phyloP scores from a whole-genome alignment of 1,140 invertebrate species.

The Cydia fagiglandana region DNA sequence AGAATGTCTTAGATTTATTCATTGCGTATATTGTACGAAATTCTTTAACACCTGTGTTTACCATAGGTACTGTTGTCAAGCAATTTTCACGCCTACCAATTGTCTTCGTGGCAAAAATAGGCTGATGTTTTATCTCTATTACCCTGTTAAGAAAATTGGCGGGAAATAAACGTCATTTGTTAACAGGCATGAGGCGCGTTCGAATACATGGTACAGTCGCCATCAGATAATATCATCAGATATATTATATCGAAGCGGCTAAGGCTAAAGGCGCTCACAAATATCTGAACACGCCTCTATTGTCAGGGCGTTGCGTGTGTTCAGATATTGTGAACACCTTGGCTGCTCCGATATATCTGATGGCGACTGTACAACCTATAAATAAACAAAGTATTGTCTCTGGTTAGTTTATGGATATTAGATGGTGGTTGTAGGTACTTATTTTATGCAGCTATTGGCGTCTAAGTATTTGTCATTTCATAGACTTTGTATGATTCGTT shows the following conservation, averaged over 20 bases:
- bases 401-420: slow-evolving; percentile 8
- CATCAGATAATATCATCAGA: no score
- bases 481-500: not conserved
- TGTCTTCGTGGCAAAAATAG: not conserved
- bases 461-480: not conserved
- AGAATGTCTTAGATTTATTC: not conserved
- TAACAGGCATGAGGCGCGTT: not conserved
- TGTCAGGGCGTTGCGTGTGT: no score
- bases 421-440: not conserved
- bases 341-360: no score
- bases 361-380: no score
- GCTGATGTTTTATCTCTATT: not conserved
- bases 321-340: no score
- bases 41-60: not conserved
- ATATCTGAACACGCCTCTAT: no score
- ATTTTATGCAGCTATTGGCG: not conserved
- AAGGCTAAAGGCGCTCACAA: no score
- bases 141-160: slow-evolving; percentile 8
- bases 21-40: not conserved
- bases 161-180: not conserved
- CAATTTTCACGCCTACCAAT: not conserved
- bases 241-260: no score
- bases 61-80: not conserved
- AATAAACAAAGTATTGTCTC: slow-evolving; percentile 1
- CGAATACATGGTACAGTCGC: not conserved